Evolutionary conservation across 2,113 vertebrate species (phyloP).

Genomic region (Paradoxurus hermaphroditus): DNA sequence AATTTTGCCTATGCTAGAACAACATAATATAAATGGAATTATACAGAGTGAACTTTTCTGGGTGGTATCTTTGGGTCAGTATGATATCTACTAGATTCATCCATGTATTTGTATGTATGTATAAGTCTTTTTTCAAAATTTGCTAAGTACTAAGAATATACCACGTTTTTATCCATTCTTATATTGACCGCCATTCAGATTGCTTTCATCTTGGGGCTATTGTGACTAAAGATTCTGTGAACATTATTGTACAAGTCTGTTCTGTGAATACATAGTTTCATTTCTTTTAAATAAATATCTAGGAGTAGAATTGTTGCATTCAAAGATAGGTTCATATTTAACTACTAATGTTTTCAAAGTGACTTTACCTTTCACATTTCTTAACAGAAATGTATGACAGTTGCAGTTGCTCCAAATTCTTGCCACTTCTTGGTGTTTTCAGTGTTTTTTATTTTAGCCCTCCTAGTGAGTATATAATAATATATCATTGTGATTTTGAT

Average conservation of each 20-base stretch:
- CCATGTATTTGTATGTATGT: not conserved
- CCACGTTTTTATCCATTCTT: not conserved
- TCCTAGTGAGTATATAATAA: not conserved
- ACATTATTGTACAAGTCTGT: not conserved
- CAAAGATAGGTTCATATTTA: not conserved
- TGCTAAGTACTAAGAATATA: not conserved
- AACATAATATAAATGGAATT: not conserved
- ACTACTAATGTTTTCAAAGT: not conserved
- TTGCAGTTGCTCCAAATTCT: not conserved
- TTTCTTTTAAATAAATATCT: slow-evolving; percentile 4
- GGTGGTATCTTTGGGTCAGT: not conserved
- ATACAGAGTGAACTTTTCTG: not conserved
- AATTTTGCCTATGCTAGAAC: not conserved
- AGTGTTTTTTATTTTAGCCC: not conserved
- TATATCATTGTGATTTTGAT: not conserved
- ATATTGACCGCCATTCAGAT: not conserved
- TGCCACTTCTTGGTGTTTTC: not conserved
- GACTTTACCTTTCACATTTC: not conserved
- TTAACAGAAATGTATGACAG: not conserved
- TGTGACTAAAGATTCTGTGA: not conserved
- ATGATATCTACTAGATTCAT: not conserved
- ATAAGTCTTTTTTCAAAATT: not conserved
- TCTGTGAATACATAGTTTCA: not conserved
- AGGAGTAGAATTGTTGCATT: not conserved
- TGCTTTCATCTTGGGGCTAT: not conserved